These are phyloP conservation scores for Lycaena phlaeas DNA, from an alignment of 2,888 invertebrate species.

Conservation along the genomic window DNA sequence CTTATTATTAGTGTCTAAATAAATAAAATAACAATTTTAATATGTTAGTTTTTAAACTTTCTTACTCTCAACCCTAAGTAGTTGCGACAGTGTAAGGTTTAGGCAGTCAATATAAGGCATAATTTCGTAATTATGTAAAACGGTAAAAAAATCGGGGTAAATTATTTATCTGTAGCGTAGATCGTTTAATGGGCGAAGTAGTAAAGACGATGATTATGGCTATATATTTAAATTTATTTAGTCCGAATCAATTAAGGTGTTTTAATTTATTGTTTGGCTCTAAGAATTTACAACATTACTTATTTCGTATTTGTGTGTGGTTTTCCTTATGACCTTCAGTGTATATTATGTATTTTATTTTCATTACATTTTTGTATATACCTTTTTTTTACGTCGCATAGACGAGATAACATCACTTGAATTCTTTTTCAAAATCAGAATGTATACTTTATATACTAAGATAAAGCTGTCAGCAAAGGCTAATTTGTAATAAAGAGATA, in stretches of 20 bases:
- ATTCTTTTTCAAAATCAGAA: too few species aligned
- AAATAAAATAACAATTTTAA: too few species aligned
- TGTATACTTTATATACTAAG: too few species aligned
- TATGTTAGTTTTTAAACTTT: too few species aligned
- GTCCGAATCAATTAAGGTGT: constrained; percentile 47
- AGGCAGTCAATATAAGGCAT: constrained; percentile 51
- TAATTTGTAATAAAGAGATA: too few species aligned
- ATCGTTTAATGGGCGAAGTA: constrained; percentile 57
- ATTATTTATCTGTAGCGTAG: constrained; percentile 64
- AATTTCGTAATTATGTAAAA: constrained; percentile 69
- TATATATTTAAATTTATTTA: constrained; percentile 46
- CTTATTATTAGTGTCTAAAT: too few species aligned
- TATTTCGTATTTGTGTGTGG: not conserved
- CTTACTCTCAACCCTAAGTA: constrained; percentile 14
- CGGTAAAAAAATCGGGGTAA: constrained; percentile 59
- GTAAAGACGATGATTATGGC: constrained; percentile 45
- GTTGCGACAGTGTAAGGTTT: constrained; percentile 26
- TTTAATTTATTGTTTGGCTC: constrained; percentile 27
- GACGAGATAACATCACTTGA: too few species aligned
- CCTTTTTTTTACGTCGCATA: too few species aligned
- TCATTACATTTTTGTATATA: too few species aligned
- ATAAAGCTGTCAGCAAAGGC: too few species aligned
- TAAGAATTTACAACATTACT: not conserved
- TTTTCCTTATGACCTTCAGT: not conserved
- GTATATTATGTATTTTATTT: too few species aligned